phyloP scores from a whole-genome alignment of 2,113 vertebrate genomes.

The Lepus europaeus region DNA sequence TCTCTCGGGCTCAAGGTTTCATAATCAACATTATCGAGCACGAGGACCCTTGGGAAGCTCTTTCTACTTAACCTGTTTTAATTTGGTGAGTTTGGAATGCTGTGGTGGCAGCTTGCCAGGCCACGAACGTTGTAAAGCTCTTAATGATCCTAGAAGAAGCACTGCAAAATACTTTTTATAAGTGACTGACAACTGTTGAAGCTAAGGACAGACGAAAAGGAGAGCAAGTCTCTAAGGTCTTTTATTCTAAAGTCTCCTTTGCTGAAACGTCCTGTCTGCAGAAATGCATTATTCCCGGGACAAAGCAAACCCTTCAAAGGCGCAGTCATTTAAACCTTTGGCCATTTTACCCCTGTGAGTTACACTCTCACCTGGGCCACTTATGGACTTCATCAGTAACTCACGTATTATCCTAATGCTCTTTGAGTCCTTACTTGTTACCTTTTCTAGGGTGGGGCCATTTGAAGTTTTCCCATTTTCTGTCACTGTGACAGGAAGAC shows the following conservation, averaged over 20 bases:
- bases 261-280: not conserved
- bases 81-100: not conserved
- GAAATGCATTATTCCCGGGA: not conserved
- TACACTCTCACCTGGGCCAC: not conserved
- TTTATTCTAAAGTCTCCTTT: not conserved
- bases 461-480: not conserved
- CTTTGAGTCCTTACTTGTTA: not conserved
- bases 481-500: rapidly evolving
- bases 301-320: rapidly evolving
- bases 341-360: not conserved
- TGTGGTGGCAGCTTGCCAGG: not conserved
- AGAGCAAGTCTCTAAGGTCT: constrained; percentile 8
- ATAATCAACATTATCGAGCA: not conserved
- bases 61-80: not conserved
- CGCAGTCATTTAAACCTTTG: too few species aligned
- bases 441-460: too few species aligned
- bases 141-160: not conserved
- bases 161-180: not conserved
- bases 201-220: constrained; percentile 31
- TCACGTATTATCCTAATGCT: not conserved
- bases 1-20: not conserved
- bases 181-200: not conserved
- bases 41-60: not conserved
- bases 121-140: not conserved
- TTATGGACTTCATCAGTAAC: not conserved